A percentile compares a stretch with the other conserved stretches of the same genome.
These are phyloP conservation scores for Bellardia pandia DNA, from an alignment of 2,888 invertebrate species.

Conservation along the genomic window DNA sequence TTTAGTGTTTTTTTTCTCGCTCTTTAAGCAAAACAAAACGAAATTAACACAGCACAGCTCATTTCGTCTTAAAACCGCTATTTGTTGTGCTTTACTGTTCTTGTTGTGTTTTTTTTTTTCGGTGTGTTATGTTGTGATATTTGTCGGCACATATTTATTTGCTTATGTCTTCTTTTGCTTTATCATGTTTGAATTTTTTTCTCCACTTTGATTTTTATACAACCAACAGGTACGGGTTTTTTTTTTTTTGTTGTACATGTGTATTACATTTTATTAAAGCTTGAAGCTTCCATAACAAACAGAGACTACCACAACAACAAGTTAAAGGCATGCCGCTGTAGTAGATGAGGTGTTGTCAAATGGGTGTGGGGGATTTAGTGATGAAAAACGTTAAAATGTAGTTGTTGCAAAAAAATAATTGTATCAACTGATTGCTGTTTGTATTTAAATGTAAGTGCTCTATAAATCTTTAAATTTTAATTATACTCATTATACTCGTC, in stretches of 20 bases:
- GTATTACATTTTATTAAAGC: conserved; percentile 48
- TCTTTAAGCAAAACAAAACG: conserved; percentile 30
- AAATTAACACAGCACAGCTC: conserved; percentile 19
- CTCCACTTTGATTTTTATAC: conserved; percentile 17
- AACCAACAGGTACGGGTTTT: conserved; percentile 64
- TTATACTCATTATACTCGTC: no score
- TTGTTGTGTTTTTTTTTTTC: conserved; percentile 26
- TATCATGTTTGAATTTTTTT: conserved; percentile 20
- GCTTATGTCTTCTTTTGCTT: conserved; percentile 53
- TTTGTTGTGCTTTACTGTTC: conserved; percentile 52
- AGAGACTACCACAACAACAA: conserved; percentile 68
- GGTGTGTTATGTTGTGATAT: conserved; percentile 26
- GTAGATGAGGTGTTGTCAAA: conserved; percentile 30
- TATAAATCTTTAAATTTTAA: no score
- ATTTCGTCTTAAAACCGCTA: conserved; percentile 55
- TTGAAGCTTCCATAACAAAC: conserved; percentile 58
- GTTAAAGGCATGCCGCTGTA: conserved; percentile 38
- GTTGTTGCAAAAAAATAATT: neutral
- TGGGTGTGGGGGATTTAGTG: neutral
- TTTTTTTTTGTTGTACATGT: conserved; percentile 22
- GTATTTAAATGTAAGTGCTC: no score
- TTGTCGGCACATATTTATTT: conserved; percentile 65
- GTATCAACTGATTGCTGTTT: neutral
- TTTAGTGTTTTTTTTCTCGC: conserved; percentile 13
- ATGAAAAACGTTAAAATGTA: neutral